These are phyloP conservation scores for Acheta domesticus DNA, from an alignment of 2,888 invertebrate genomes.

Conservation along the genomic window DNA sequence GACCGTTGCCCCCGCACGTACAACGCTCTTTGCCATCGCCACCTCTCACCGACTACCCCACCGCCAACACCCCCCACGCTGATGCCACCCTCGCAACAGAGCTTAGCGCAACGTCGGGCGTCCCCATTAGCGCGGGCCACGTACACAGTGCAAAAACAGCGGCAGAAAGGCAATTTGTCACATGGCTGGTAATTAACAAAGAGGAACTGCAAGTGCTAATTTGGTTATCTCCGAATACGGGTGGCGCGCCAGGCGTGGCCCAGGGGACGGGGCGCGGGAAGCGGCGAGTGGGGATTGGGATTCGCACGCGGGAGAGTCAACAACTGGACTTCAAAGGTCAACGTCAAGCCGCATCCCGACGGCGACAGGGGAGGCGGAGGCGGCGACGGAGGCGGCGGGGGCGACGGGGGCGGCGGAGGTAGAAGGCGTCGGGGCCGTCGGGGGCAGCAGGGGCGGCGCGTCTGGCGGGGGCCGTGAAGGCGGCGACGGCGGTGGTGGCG, in stretches of 20 bases:
- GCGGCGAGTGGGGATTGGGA: neutral
- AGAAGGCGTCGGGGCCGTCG: neutral
- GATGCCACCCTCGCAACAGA: neutral
- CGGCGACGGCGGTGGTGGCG: too few relatives aligned
- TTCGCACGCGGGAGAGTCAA: neutral
- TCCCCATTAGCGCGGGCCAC: neutral
- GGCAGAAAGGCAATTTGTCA: constrained; percentile 18
- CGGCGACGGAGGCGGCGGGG: too few relatives aligned
- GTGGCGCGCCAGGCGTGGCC: neutral
- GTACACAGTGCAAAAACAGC: neutral
- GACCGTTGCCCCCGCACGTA: too few relatives aligned
- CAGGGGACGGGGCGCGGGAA: neutral
- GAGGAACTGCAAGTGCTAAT: constrained; percentile 18
- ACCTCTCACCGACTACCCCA: too few relatives aligned
- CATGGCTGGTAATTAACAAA: constrained; percentile 18
- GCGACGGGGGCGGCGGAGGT: neutral
- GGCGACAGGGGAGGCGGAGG: neutral
- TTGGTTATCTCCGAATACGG: constrained; percentile 8
- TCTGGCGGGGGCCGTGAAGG: too few relatives aligned
- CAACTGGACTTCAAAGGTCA: neutral
- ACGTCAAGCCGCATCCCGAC: neutral
- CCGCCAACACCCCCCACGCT: too few relatives aligned
- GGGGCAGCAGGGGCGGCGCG: too few relatives aligned
- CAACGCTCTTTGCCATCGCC: too few relatives aligned
- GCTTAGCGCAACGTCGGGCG: neutral